A percentile compares a stretch with the other conserved stretches of the same genome.
phyloP scores from a whole-genome alignment of 2,113 vertebrate species.

The Clarias batrachus region DNA sequence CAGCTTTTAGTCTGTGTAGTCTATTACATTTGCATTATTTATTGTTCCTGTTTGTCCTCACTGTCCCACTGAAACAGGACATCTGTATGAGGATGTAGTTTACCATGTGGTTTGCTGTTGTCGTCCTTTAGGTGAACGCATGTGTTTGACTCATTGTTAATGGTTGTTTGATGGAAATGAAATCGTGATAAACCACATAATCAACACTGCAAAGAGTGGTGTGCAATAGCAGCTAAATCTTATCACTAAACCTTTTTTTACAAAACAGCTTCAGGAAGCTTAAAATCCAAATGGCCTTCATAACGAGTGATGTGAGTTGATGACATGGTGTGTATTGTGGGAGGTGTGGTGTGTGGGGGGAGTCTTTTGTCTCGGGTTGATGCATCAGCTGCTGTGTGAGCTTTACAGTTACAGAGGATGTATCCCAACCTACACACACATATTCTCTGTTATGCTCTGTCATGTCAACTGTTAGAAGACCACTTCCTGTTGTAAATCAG shows the following conservation, averaged over 20 bases:
- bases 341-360: not conserved
- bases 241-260: not conserved
- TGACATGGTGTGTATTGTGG: slow-evolving; percentile 7
- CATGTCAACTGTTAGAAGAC: slow-evolving; percentile 71
- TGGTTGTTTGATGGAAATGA: not conserved
- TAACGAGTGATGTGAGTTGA: not conserved
- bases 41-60: slow-evolving; percentile 42
- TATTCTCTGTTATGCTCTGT: slow-evolving; percentile 44
- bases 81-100: slow-evolving; percentile 20
- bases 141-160: slow-evolving; percentile 12
- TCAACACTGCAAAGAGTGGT: not conserved
- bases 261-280: not conserved
- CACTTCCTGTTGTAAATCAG: slow-evolving; percentile 69
- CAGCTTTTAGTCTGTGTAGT: not conserved
- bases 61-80: slow-evolving; percentile 28
- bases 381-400: slow-evolving; percentile 55
- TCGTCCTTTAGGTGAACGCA: not conserved
- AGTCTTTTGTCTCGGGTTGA: slow-evolving; percentile 24
- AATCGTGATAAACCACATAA: not conserved
- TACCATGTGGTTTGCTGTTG: slow-evolving; percentile 27
- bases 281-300: not conserved
- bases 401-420: slow-evolving; percentile 64
- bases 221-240: not conserved
- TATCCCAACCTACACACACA: slow-evolving; percentile 44
- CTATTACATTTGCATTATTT: not conserved